phyloP scores from a whole-genome alignment of 2,888 invertebrate species.

The Dorcus hopei region DNA sequence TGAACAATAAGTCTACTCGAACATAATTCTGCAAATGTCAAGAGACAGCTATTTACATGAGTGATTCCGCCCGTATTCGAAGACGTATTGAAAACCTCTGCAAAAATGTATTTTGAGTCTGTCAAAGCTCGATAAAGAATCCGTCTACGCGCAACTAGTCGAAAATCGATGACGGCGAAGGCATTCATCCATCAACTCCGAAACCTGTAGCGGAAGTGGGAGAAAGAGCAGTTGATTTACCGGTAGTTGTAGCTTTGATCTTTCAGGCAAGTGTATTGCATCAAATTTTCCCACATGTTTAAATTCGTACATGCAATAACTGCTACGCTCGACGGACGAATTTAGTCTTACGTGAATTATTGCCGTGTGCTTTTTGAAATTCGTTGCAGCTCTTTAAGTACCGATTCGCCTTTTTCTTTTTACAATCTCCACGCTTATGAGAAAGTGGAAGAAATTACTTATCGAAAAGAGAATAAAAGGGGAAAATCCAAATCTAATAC shows the following conservation, averaged over 20 bases:
- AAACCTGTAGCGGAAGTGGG: slow-evolving; percentile 1
- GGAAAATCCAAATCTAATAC: too few relatives aligned
- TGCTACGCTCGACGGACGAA: background rate
- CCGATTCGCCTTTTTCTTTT: too few relatives aligned
- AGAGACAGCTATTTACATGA: too few relatives aligned
- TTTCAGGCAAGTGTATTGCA: slow-evolving; percentile 5
- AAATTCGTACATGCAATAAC: slow-evolving; percentile 2
- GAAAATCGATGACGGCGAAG: background rate
- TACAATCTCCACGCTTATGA: too few relatives aligned
- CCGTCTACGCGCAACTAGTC: slow-evolving; percentile 5
- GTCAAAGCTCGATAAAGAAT: background rate
- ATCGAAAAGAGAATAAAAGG: too few relatives aligned
- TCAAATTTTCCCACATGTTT: slow-evolving; percentile 4
- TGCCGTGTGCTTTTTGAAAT: background rate
- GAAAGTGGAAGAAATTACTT: too few relatives aligned
- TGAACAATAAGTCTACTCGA: too few relatives aligned
- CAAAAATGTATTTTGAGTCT: too few relatives aligned
- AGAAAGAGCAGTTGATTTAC: slow-evolving; percentile 5
- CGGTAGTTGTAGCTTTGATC: slow-evolving; percentile 6
- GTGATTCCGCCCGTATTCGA: too few relatives aligned
- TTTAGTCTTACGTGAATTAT: background rate
- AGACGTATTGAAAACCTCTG: too few relatives aligned
- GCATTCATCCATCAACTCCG: slow-evolving; percentile 8
- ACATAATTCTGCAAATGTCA: too few relatives aligned
- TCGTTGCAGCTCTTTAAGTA: too few relatives aligned